phyloP scores from a whole-genome alignment of 1,140 invertebrate genomes.

The Zaprionus lachaisei region DNA sequence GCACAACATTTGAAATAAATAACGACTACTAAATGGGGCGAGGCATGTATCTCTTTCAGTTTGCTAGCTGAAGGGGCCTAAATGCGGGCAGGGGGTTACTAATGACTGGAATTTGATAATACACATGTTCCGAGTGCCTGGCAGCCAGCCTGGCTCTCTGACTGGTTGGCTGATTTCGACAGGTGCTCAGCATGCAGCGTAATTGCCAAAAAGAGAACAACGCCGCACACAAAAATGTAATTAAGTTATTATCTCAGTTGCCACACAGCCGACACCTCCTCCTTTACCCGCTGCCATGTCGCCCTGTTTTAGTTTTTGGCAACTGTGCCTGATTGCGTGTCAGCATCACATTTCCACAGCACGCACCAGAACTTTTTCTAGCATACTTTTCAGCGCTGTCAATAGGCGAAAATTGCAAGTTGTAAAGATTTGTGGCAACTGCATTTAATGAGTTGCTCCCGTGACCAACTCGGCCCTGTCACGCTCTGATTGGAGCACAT shows the following conservation, averaged over 20 bases:
- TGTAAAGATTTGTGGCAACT: slow-evolving; percentile 46
- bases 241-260: slow-evolving; percentile 78
- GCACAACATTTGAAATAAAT: slow-evolving; percentile 70
- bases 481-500: neutral
- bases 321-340: slow-evolving; percentile 74
- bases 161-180: slow-evolving; percentile 40
- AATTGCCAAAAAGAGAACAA: slow-evolving; percentile 62
- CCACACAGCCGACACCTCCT: neutral
- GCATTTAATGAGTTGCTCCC: slow-evolving; percentile 38
- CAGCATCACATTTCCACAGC: slow-evolving; percentile 46
- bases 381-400: slow-evolving; percentile 38
- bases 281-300: neutral
- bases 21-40: slow-evolving; percentile 50
- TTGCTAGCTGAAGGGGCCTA: neutral
- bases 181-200: slow-evolving; percentile 64
- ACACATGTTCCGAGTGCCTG: slow-evolving; percentile 64
- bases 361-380: neutral
- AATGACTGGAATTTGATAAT: slow-evolving; percentile 80
- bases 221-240: slow-evolving; percentile 66
- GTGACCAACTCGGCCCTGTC: neutral
- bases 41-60: slow-evolving; percentile 10
- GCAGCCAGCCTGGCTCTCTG: neutral
- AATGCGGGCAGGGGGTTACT: slow-evolving; percentile 27
- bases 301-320: slow-evolving; percentile 54
- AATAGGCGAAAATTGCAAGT: slow-evolving; percentile 55